Conservation (phyloP, 1,140 invertebrate species). For the Gryllus bimaculatus region DNA sequence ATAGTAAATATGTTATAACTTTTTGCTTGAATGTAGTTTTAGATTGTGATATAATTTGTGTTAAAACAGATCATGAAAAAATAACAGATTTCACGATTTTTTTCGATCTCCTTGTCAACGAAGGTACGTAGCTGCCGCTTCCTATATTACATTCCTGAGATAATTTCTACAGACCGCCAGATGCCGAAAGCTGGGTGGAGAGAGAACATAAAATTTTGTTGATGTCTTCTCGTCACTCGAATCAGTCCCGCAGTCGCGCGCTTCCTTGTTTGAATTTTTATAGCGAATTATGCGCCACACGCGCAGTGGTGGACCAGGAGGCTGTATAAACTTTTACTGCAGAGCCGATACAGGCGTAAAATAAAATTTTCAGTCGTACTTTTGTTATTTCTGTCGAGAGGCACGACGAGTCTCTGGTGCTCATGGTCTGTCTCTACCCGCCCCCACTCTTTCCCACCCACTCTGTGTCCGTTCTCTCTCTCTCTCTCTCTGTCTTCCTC, state of each 20-base stretch:
- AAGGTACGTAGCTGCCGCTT: too few species aligned
- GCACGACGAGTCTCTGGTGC: too few species aligned
- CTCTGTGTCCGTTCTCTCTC: not conserved
- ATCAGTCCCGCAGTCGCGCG: not conserved
- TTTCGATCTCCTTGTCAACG: too few species aligned
- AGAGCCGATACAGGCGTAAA: constrained; percentile 3
- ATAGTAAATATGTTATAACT: too few species aligned
- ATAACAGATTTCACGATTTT: too few species aligned
- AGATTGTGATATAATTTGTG: too few species aligned
- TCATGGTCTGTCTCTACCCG: too few species aligned
- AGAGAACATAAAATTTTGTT: not conserved
- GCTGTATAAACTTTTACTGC: not conserved
- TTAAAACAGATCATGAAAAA: too few species aligned
- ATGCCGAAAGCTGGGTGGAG: not conserved
- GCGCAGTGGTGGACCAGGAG: not conserved
- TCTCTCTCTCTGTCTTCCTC: not conserved
- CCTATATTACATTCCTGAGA: too few species aligned
- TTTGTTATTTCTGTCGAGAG: not conserved
- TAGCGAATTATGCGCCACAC: not conserved
- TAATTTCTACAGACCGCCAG: too few species aligned
- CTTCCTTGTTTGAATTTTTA: not conserved
- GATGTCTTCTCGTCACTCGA: not conserved
- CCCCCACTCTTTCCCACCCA: too few species aligned
- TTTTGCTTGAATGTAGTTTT: too few species aligned
- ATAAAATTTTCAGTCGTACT: not conserved